Evolutionary conservation across 2,888 invertebrate genomes (phyloP).

Genomic region (Helleia helle): DNA sequence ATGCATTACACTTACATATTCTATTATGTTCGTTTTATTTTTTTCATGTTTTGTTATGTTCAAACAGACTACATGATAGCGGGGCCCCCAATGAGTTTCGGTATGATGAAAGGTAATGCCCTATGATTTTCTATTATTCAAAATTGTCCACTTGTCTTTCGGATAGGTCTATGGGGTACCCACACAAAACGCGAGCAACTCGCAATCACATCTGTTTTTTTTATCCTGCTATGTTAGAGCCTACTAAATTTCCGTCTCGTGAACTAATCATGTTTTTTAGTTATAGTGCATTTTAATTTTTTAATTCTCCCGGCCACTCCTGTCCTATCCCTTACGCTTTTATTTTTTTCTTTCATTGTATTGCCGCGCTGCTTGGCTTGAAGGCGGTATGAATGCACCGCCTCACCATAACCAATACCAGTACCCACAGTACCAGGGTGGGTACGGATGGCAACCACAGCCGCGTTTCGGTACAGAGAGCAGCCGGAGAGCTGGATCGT

Average conservation of each 20-base stretch:
- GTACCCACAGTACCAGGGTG: constrained; percentile 67
- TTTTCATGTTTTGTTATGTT: constrained; percentile 82
- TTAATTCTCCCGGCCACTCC: constrained; percentile 47
- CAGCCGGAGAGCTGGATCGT: constrained; percentile 40
- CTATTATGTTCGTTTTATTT: constrained; percentile 80
- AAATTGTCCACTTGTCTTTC: constrained; percentile 48
- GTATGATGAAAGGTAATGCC: constrained; percentile 89
- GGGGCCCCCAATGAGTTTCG: constrained; percentile 88
- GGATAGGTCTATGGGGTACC: constrained; percentile 41
- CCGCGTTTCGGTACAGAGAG: constrained; percentile 70
- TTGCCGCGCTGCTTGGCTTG: constrained; percentile 72
- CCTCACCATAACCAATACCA: constrained; percentile 71
- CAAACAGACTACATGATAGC: constrained; percentile 80
- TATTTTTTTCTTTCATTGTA: constrained; percentile 73
- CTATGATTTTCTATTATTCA: constrained; percentile 41
- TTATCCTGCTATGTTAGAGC: constrained; percentile 37
- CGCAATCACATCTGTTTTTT: constrained; percentile 30
- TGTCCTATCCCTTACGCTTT: constrained; percentile 65
- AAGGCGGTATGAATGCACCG: constrained; percentile 75
- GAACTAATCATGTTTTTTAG: constrained; percentile 6
- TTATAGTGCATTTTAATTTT: constrained; percentile 25
- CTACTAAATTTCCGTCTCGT: constrained; percentile 41
- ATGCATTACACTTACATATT: constrained; percentile 75
- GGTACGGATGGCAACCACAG: constrained; percentile 49
- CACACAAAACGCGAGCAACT: constrained; percentile 39